Conservation (phyloP, 2,888 invertebrate species). For the Oscheius sp. region DNA sequence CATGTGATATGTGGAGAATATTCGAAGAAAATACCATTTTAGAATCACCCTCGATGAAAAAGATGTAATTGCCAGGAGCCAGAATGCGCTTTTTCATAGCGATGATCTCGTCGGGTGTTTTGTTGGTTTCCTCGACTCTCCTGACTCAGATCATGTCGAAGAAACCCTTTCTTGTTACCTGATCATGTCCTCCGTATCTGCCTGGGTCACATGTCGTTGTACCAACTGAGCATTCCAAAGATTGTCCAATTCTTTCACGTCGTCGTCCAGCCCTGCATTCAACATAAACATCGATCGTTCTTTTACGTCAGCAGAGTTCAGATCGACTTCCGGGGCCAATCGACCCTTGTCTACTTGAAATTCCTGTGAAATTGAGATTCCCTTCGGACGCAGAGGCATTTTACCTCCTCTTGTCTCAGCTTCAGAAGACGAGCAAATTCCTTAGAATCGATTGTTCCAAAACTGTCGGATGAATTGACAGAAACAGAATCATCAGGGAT, state of each 20-base stretch:
- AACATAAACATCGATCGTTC: neutral
- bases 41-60: conserved; percentile 24
- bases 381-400: neutral
- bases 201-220: neutral
- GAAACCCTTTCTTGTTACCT: neutral
- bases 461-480: neutral
- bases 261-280: conserved; percentile 27
- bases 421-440: neutral
- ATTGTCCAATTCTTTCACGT: conserved; percentile 26
- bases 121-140: neutral
- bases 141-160: neutral
- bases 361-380: no score
- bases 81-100: conserved; percentile 24
- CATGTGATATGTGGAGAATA: neutral
- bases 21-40: conserved; percentile 1
- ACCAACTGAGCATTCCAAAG: conserved; percentile 32
- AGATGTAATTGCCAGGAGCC: conserved; percentile 29
- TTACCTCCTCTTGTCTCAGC: neutral
- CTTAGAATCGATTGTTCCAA: neutral
- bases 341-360: no score
- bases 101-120: conserved; percentile 8
- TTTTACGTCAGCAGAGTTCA: conserved; percentile 3
- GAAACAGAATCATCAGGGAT: neutral
- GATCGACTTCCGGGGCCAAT: neutral
- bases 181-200: conserved; percentile 14